Base-by-base conservation (phyloP, 2,113 vertebrate species). In the Desmodus rotundus region DNA sequence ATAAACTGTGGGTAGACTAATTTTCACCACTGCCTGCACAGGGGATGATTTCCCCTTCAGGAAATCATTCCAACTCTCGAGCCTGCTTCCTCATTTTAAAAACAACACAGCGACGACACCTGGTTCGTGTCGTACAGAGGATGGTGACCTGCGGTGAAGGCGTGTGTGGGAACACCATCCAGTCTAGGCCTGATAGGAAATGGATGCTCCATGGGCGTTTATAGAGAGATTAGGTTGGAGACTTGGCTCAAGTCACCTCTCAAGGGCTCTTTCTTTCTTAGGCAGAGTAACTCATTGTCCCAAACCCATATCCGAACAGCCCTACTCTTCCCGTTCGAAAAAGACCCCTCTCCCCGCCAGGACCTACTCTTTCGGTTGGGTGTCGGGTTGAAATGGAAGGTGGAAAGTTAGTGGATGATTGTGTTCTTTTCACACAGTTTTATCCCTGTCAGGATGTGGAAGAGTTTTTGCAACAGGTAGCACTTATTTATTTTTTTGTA, bases 81-180 rank as follows among this genome's bases (percentile, higher is more conserved):
- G 13, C 14, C 11, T 19, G 56, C 38, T 87, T 85, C 50, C 41
- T 91, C 17, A 26, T 77, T 83, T 81, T 47, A 68, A 89, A 83
- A 78, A 54, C 22, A 31, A 83, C 1, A 12, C 16, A 89, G 24
- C 36, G 10, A 4, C 11, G 8, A 33, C 2, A 1, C 31, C 38
- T 72, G 10, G 19, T 77, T 56, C 47, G n/a, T 65, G 26, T 41
- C 7, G 5, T 5, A 16, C 3, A 16, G 61, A 10, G 26, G 24
- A 11, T 45, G 3, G 6, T 78, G 47, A 68, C 36, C 24, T 20
- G 8, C 2, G 24, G 70, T 12, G 58, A 89, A 81, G 68, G 50
- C n/a, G 16, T 2, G 0, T 7, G 10, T 26, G 28, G 24, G 50
- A 33, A n/a, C 26, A 38, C 15, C 11, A 24, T 4, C 12, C 15